Evolutionary conservation across 2,888 invertebrate genomes (phyloP).

Genomic region (Eurois occulta): DNA sequence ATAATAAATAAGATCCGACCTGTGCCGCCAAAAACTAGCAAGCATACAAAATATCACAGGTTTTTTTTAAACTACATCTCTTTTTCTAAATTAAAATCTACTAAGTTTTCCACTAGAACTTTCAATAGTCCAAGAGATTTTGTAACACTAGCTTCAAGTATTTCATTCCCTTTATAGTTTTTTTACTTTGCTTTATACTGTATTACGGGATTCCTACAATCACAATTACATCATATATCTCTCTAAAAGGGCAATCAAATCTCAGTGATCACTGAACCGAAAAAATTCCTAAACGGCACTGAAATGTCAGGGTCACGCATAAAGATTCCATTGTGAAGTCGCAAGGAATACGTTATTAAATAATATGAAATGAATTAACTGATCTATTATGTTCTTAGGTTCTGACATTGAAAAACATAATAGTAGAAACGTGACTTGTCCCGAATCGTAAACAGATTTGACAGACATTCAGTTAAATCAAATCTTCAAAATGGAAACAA

Average conservation of each 20-base stretch:
- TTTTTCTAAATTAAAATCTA: too few relatives aligned
- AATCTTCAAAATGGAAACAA: constrained; percentile 19
- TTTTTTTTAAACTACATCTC: too few relatives aligned
- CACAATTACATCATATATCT: constrained; percentile 43
- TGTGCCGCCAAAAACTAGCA: too few relatives aligned
- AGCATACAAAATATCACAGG: too few relatives aligned
- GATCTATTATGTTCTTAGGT: constrained; percentile 69
- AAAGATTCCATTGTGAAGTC: constrained; percentile 72
- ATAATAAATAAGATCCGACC: too few relatives aligned
- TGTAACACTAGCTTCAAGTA: too few relatives aligned
- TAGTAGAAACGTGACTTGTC: constrained; percentile 75
- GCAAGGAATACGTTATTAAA: constrained; percentile 72
- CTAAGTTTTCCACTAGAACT: too few relatives aligned
- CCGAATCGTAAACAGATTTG: constrained; percentile 62
- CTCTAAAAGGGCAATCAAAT: constrained; percentile 77
- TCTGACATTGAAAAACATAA: constrained; percentile 76
- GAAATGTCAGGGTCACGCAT: constrained; percentile 80
- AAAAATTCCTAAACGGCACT: constrained; percentile 72
- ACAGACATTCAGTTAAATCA: constrained; percentile 34
- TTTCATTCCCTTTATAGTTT: too few relatives aligned
- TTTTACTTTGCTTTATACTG: too few relatives aligned
- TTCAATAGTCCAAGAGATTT: too few relatives aligned
- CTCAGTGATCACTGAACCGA: constrained; percentile 70
- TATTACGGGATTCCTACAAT: constrained; percentile 1
- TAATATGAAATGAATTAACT: constrained; percentile 70